A percentile compares a stretch with the other conserved stretches of the same genome.
Evolutionary conservation across 1,140 invertebrate species (phyloP).

Genomic region (Lepidurus apus): DNA sequence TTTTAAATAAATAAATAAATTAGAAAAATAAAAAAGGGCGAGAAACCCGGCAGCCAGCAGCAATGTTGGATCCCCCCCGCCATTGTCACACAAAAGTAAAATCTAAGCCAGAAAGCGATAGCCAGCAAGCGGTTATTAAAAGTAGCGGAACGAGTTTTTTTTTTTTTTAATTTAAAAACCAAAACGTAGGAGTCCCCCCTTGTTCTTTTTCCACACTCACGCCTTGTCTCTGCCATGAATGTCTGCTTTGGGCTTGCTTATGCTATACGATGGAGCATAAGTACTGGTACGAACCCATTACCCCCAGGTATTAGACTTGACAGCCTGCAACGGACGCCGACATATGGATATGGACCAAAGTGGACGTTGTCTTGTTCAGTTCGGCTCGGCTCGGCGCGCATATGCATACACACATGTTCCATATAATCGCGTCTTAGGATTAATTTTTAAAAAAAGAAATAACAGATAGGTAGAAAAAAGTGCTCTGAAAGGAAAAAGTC

Average conservation of each 20-base stretch:
- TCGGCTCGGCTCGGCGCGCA: neutral
- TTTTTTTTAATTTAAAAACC: too few species aligned
- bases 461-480: neutral
- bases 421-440: neutral
- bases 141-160: slow-evolving; percentile 2
- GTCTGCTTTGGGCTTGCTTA: neutral
- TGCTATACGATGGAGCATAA: neutral
- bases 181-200: neutral
- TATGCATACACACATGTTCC: neutral
- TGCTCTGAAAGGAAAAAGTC: neutral
- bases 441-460: neutral
- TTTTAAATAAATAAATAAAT: too few species aligned
- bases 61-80: neutral
- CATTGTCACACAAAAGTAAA: neutral
- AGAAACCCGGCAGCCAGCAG: slow-evolving; percentile 6
- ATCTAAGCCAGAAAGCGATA: neutral
- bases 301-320: slow-evolving; percentile 7
- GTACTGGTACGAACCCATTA: slow-evolving; percentile 18
- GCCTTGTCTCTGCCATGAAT: neutral
- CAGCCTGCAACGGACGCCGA: neutral
- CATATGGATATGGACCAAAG: neutral
- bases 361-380: neutral
- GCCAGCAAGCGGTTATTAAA: slow-evolving; percentile 13
- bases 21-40: neutral
- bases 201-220: neutral